phyloP scores from a whole-genome alignment of 1,140 invertebrate genomes.

The Ganaspis sp. region DNA sequence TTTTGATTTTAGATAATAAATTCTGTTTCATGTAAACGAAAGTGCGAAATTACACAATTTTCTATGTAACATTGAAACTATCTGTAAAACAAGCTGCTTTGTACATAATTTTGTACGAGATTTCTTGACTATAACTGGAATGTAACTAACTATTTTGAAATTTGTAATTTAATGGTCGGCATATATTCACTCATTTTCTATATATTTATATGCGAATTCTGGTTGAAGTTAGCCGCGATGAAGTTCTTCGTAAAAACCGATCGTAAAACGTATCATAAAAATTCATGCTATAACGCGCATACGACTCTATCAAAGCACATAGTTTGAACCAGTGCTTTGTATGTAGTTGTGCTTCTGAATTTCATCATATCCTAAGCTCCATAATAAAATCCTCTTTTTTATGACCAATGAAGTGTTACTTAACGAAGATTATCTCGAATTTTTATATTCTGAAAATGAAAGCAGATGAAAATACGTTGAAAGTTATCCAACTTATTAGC shows the following conservation, averaged over 20 bases:
- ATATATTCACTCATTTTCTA: not conserved
- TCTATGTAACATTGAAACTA: too few species aligned
- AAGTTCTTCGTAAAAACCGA: conserved; percentile 16
- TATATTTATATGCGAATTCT: not conserved
- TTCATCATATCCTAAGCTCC: conserved; percentile 1
- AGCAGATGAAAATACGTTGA: not conserved
- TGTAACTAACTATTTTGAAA: too few species aligned
- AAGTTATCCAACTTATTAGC: not conserved
- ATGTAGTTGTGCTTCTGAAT: conserved; percentile 22
- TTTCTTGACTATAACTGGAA: too few species aligned
- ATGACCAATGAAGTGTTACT: not conserved
- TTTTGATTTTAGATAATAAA: too few species aligned
- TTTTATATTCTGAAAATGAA: not conserved
- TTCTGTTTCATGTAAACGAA: too few species aligned
- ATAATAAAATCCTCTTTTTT: conserved; percentile 8
- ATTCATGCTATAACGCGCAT: conserved; percentile 24
- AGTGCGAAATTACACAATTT: too few species aligned
- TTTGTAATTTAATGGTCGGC: not conserved
- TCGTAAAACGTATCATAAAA: conserved; percentile 31
- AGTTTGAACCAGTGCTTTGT: not conserved
- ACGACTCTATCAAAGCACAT: conserved; percentile 10
- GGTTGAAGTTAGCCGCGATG: conserved; percentile 6
- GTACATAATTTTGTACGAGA: too few species aligned
- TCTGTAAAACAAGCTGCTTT: too few species aligned
- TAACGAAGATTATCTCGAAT: not conserved